Evolutionary conservation across 2,888 invertebrate genomes (phyloP), one percentile per base, ranked within the genome.

Genomic region (Tipula vernalis): DNA sequence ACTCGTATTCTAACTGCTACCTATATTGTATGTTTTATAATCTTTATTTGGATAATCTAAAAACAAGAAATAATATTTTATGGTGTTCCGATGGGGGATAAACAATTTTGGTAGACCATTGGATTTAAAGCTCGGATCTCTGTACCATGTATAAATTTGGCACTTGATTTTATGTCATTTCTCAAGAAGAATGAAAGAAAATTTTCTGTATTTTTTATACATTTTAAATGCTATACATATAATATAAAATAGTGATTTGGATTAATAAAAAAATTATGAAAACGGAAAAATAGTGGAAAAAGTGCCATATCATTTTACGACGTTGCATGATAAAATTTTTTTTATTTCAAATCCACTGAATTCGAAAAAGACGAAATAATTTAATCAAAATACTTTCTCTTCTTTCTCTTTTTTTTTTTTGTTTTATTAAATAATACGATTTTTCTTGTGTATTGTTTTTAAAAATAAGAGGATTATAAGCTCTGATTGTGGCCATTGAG

Each of bases 251-350:
- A 28, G 71, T 71, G 71, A 28, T 71, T 71, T 57, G n/a, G 15
- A 15, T 71, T n/a, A 6, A n/a, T 28, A 44, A 10, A 44, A 44
- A 44, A 44, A 44, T 10, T 44, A 44, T 44, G 12, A 44, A 71
- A 71, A 71, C 2, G 28, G 15, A 71, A 71, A 71, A 28, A 28
- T 5, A 28, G 71, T 71, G 71, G 28, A 84, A 39, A 83, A 84
- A 84, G 39, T 84, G 84, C 84, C 84, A 39, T 39, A 84, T 84
- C 84, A 84, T 84, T 84, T 84, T 84, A 84, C 84, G 84, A 84
- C 84, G 84, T 84, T 84, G 84, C 84, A 84, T 84, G 84, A 84
- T 41, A 39, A 39, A 71, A 3, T 71, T 71, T 71, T 84, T 84
- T 41, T 39, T 39, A 51, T 51, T 39, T 84, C 39, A 84, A 84